Conservation (phyloP, 2,888 invertebrate genomes). For the Leptopilina syphax region DNA sequence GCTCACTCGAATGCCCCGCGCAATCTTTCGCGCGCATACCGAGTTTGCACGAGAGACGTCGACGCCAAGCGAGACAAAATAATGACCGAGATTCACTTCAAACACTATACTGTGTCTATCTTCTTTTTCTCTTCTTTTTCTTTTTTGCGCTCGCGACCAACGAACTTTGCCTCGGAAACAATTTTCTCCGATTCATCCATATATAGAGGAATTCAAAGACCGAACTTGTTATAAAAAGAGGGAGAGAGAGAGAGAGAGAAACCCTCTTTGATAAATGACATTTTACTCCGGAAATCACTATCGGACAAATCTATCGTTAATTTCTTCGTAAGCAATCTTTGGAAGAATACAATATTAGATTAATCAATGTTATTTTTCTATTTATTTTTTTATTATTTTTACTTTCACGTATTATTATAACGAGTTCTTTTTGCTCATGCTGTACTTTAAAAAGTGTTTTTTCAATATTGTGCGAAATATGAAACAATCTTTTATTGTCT, state of each 20-base stretch:
- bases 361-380: no score
- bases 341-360: no score
- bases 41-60: slow-evolving; percentile 52
- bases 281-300: neutral
- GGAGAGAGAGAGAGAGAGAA: neutral
- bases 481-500: no score
- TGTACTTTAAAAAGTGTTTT: no score
- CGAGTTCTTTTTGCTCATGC: no score
- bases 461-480: no score
- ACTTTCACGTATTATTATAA: no score
- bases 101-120: neutral
- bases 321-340: no score
- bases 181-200: slow-evolving; percentile 9
- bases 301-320: neutral
- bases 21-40: slow-evolving; percentile 41
- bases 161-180: slow-evolving; percentile 26
- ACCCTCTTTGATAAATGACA: neutral
- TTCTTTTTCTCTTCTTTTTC: no score
- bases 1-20: slow-evolving; percentile 39
- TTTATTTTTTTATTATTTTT: no score
- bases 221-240: neutral
- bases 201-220: neutral
- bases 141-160: slow-evolving; percentile 19
- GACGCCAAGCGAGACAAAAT: slow-evolving; percentile 46
- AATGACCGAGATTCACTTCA: slow-evolving; percentile 32